phyloP scores from a whole-genome alignment of 2,113 vertebrate genomes.

The Laterallus jamaicensis region DNA sequence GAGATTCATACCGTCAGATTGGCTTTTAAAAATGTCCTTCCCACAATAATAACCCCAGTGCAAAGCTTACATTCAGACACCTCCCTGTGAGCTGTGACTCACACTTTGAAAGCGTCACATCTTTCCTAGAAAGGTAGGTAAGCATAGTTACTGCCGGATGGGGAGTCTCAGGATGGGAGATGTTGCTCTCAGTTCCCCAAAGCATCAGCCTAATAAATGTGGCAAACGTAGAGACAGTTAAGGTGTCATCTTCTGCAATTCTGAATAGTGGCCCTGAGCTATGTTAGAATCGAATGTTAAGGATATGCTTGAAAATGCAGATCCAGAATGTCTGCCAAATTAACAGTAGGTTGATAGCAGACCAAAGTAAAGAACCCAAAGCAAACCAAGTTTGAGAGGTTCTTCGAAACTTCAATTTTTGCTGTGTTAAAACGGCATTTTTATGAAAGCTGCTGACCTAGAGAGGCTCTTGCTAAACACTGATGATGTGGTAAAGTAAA shows the following conservation, averaged over 20 bases:
- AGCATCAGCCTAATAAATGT: not conserved
- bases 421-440: not conserved
- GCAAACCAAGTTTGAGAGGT: not conserved
- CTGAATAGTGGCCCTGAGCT: accelerated
- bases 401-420: not conserved
- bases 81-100: not conserved
- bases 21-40: not conserved
- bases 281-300: not conserved
- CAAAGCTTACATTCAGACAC: not conserved
- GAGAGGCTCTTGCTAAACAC: not conserved
- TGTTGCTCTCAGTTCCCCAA: not conserved
- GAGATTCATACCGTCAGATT: not conserved
- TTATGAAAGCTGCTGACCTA: not conserved
- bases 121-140: slow-evolving; percentile 1
- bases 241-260: not conserved
- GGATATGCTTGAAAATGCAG: not conserved
- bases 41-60: not conserved
- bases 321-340: not conserved
- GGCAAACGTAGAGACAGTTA: not conserved
- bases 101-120: not conserved
- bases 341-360: not conserved
- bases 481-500: not conserved
- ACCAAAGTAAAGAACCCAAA: not conserved
- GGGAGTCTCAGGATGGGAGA: not conserved
- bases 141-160: not conserved